Base-by-base conservation (phyloP, 1,140 invertebrate genomes). In the Hycleus phaleratus region DNA sequence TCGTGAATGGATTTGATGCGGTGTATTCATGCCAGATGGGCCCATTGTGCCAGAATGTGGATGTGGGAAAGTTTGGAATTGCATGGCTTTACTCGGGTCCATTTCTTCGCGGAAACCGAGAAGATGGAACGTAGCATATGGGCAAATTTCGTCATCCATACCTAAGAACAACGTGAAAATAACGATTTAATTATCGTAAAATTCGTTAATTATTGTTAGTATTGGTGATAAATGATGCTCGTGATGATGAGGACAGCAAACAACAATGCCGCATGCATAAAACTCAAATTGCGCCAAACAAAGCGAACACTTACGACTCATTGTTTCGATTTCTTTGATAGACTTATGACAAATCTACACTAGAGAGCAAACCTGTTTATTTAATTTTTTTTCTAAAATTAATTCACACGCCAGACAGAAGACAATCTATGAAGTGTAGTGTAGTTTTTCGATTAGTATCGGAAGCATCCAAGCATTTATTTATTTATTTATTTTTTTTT, bases 21-120 rank as follows among this genome's bases (percentile, higher is more conserved):
- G 80, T 81, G 76, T 81, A 79, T 80, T 63, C 79, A 79, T 72
- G 78, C 84, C 60, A 71, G 81, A 77, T 49, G 87, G 87, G 64
- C 87, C 87, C 77, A 90, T 85, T 1, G 88, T 90, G 26, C 87
- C 88, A 54, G 86, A 84, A 70, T 85, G 84, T 67, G 90, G 88
- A 73, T 92, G 88, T 0, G 90, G 90, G 82, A 93, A 91, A 26
- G 90, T 93, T 75, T 93, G 87, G 80, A 89, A 90, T 66, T 89
- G 85, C 80, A 86, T 84, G 25, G 88, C 87, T 76, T 92, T 92
- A 72, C 81, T 87, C 11, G 91, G 90, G 73, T 93, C 91, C 89
- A 93, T 93, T 82, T 95, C 91, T 73, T 95, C 91, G 62, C 91
- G 87, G 86, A 95, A 94, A 64, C 91, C 91, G 47, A 95, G 81